Conservation (phyloP, 2,113 vertebrate species). For the Pogona vitticeps region DNA sequence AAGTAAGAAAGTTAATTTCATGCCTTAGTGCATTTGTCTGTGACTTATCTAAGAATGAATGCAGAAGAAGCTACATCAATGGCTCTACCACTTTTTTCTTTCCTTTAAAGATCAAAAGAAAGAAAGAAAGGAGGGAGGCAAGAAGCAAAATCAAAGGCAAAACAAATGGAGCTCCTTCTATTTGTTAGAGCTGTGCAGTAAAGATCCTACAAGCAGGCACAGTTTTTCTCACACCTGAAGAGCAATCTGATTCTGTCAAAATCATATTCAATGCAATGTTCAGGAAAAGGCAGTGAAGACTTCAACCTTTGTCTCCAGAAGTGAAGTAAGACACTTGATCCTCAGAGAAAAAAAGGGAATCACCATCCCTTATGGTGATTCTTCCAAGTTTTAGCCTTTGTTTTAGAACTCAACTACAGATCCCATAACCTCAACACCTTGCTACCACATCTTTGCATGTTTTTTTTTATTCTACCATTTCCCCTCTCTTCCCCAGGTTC, state of each 20-base stretch:
- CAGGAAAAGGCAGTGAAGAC: background rate
- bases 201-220: background rate
- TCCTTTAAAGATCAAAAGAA: background rate
- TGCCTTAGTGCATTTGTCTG: background rate
- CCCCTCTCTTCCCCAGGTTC: too few relatives aligned
- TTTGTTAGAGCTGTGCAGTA: background rate
- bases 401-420: too few relatives aligned
- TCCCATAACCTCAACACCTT: too few relatives aligned
- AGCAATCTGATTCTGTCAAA: background rate
- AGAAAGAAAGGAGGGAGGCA: background rate
- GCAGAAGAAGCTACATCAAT: background rate
- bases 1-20: background rate
- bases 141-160: background rate
- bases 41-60: background rate
- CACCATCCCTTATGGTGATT: too few relatives aligned
- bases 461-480: too few relatives aligned
- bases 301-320: too few relatives aligned
- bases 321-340: too few relatives aligned
- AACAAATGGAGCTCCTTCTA: background rate
- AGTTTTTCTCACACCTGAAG: background rate
- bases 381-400: too few relatives aligned
- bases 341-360: too few relatives aligned
- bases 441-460: too few relatives aligned
- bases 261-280: background rate
- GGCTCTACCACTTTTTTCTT: background rate